phyloP scores from a whole-genome alignment of 2,888 invertebrate species.

The Parthenolecanium corni region DNA sequence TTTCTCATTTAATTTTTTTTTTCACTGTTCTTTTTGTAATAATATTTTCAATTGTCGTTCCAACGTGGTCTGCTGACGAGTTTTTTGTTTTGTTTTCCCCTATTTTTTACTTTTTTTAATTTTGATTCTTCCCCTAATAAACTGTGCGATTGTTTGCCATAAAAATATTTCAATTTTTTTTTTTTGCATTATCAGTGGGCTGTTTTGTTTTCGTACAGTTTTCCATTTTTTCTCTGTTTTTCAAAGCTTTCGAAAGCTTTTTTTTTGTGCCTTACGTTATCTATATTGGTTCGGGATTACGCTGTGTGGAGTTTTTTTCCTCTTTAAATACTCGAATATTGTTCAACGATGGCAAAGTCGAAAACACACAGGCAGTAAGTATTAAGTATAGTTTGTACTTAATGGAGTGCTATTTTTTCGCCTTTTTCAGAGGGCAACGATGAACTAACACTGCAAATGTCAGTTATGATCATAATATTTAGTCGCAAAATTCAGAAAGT shows the following conservation, averaged over 20 bases:
- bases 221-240: background rate
- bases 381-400: conserved; percentile 5
- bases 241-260: background rate
- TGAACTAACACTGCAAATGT: background rate
- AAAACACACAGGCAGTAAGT: conserved; percentile 28
- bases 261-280: background rate
- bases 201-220: background rate
- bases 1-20: too few relatives aligned
- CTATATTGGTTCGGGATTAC: background rate
- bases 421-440: background rate
- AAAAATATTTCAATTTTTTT: conserved; percentile 8
- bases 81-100: conserved; percentile 5
- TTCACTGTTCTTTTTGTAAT: background rate
- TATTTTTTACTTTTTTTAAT: background rate
- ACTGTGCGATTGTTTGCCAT: background rate
- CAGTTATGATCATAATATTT: background rate
- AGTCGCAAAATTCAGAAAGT: background rate
- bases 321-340: too few relatives aligned
- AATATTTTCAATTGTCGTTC: conserved; percentile 20
- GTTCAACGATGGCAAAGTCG: conserved; percentile 19
- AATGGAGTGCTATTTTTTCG: background rate
- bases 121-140: background rate
- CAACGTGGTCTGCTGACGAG: conserved; percentile 3
- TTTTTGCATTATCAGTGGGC: background rate
- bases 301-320: too few relatives aligned